phyloP scores from a whole-genome alignment of 2,797 vertebrate genomes.

The Neosilurus hyrtlii region DNA sequence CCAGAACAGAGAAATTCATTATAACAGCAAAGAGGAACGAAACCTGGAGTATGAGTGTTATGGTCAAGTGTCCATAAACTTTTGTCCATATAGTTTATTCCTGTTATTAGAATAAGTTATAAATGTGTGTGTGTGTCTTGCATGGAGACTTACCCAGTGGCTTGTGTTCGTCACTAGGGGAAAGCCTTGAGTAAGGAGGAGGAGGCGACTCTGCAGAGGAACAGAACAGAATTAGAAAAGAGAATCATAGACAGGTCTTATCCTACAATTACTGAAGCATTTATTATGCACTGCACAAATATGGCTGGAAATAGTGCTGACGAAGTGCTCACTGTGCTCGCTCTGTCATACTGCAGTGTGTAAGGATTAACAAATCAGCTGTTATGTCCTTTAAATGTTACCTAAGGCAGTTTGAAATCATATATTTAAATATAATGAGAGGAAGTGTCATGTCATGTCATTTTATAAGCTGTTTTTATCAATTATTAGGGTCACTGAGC shows the following conservation, averaged over 20 bases:
- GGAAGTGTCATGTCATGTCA: not conserved
- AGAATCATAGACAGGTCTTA: slow-evolving; percentile 7
- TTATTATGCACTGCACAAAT: slow-evolving; percentile 12
- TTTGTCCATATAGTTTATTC: not conserved
- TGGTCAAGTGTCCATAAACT: too few species aligned
- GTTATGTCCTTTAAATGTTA: not conserved
- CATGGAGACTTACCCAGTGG: slow-evolving; percentile 83
- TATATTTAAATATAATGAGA: not conserved
- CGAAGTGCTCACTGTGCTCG: not conserved
- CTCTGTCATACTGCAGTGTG: not conserved
- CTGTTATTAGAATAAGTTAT: not conserved
- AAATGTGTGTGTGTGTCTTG: not conserved
- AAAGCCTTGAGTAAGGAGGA: slow-evolving; percentile 94
- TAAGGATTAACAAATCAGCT: not conserved
- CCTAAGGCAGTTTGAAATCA: too few species aligned
- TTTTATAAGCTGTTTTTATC: too few species aligned
- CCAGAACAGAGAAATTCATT: too few species aligned
- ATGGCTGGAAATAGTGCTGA: not conserved
- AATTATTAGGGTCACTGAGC: too few species aligned
- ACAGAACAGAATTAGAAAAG: slow-evolving; percentile 53
- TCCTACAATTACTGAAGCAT: not conserved
- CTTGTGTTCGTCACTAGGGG: slow-evolving; percentile 89
- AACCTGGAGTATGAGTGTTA: too few species aligned
- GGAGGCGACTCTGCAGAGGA: slow-evolving; percentile 94
- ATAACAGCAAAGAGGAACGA: too few species aligned